Evolutionary conservation across 1,140 invertebrate species (phyloP), one percentile per base, ranked within the genome.

Genomic region (Drosophila kanapiae): DNA sequence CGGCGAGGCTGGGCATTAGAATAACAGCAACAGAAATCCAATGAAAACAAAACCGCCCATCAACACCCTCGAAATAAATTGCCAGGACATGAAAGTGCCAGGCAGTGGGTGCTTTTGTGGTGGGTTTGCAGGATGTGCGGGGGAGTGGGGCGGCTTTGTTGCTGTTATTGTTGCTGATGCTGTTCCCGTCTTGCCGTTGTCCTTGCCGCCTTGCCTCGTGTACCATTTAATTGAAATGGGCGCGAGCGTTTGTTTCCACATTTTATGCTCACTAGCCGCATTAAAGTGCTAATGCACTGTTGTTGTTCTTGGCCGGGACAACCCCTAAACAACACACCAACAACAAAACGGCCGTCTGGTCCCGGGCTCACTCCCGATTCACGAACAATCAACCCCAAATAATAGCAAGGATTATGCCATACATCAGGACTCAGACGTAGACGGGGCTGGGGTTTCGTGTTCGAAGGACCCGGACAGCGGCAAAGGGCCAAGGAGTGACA

Each of bases 11-110:
- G 82, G 63, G 83, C 71, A 82, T 86, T 88, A 88, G 81, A 88
- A 90, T 81, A 88, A 91, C 85, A 87, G 76, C 84, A 80, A 91
- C 87, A 87, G 70, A 87, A 91, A 91, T 88, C 84, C 81, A 91
- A 91, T 91, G 84, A 92, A 92, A 92, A 92, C 91, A 92, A 91
- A 91, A 91, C 85, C 90, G 76, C 91, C 91, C 85, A 91, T 91
- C 87, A 85, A 91, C 88, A 91, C 90, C 84, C 88, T 82, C 70
- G 65, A 82, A 78, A 91, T 70, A 88, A 88, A 88, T 84, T 84
- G 80, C 84, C 61, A 80, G 38, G 60, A 60, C 64, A 72, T 64
- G 58, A 42, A 77, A 78, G 63, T 72, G 69, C 7, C 48, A 59
- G 48, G 48, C 48, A 27, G 53, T 62, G 45, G 40, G 51, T 77